Conservation (phyloP, 2,888 invertebrate species). For the Caenorhabditis sp. region DNA sequence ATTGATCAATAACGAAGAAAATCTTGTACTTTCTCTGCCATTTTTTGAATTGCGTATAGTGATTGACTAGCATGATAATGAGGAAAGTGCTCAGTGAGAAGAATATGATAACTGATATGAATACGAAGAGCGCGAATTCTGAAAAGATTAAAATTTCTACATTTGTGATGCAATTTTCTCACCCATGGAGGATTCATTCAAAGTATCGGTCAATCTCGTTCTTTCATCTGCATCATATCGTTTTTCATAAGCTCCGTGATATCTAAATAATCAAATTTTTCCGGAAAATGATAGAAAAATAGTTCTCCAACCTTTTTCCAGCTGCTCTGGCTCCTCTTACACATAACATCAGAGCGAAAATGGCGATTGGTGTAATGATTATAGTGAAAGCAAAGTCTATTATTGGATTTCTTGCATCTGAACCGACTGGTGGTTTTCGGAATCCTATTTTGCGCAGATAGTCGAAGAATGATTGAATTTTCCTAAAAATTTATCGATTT, state of each 20-base stretch:
- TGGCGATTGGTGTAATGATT: constrained; percentile 76
- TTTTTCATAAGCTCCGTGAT: constrained; percentile 37
- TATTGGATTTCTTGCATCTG: constrained; percentile 73
- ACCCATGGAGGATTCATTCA: constrained; percentile 41
- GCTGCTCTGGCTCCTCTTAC: constrained; percentile 25
- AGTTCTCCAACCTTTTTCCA: no score
- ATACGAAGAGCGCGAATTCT: constrained; percentile 32
- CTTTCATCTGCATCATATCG: constrained; percentile 17
- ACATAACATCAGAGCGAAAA: constrained; percentile 75
- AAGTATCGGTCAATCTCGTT: constrained; percentile 21
- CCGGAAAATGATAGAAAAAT: no score
- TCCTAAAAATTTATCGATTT: constrained; percentile 42
- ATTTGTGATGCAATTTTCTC: background rate
- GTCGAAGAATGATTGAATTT: constrained; percentile 71
- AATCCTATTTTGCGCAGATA: constrained; percentile 37
- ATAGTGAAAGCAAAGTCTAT: constrained; percentile 76
- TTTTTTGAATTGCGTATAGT: constrained; percentile 18
- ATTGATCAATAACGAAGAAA: constrained; percentile 42
- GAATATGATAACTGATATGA: constrained; percentile 31
- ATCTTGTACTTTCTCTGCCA: constrained; percentile 42
- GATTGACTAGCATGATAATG: constrained; percentile 15
- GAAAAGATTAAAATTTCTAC: constrained; percentile 3
- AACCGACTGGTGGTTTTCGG: constrained; percentile 23
- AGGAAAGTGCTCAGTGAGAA: constrained; percentile 26
- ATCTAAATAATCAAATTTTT: no score